Evolutionary conservation across 1,140 invertebrate species (phyloP), one percentile per base, ranked within the genome.

Genomic region (Drosophila saltans): DNA sequence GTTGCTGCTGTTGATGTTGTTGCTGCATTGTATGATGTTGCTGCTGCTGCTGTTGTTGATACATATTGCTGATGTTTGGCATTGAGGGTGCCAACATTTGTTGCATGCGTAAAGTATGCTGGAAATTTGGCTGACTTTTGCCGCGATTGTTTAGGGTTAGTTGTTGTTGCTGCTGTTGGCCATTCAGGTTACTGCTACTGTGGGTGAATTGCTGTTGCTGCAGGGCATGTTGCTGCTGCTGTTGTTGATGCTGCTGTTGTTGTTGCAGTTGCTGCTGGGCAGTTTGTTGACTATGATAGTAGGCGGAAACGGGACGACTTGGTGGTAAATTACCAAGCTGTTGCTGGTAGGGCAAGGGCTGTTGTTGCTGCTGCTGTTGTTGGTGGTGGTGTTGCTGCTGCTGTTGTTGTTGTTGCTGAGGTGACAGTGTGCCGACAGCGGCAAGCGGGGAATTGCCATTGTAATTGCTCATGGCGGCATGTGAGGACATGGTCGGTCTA

Each of bases 61-160:
- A 91, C 82, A 90, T 85, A 66, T 91, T 88, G 64, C 89, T 90
- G n/a, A 92, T 92, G 45, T 92, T 92, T 10, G 92, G 92, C 92
- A 92, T 92, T n/a, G 92, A 92, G 0, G 92, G 92, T 8, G 91
- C 92, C 88, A 92, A 76, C 80, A 92, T 92, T 64, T 90, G 90
- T 41, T 92, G 91, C 80, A 92, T 82, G n/a, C 92, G 89, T 36
- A 92, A 56, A 21, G 89, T 81, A 28, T 92, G 91, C 45, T 81
- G 81, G 43, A 92, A 92, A 59, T 91, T 91, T 56, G 78, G 85
- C 36, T 88, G 81, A 30, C 77, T 90, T 55, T 90, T 91, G 11
- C 75, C 71, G 45, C 91, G 90, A 78, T 91, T 92, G 61, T 82
- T 90, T 7, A 91, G 68, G 39, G 89, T 89, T 4, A 92, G 64